phyloP scores from a whole-genome alignment of 2,113 vertebrate genomes.

The Ammodytes marinus region DNA sequence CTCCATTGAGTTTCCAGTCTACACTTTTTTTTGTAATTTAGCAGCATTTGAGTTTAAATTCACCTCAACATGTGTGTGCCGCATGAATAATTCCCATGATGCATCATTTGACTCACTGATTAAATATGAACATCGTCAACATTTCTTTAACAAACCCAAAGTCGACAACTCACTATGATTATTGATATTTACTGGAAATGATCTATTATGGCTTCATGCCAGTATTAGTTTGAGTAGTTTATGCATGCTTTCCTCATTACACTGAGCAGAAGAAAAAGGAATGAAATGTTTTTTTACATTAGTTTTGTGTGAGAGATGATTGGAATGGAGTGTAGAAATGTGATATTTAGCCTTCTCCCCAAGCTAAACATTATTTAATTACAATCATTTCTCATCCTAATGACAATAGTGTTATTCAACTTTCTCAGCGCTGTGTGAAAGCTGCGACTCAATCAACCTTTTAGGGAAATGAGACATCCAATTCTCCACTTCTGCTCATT shows the following conservation, averaged over 20 bases:
- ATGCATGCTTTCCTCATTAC: conserved; percentile 21
- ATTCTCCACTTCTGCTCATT: conserved; percentile 55
- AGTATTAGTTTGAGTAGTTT: conserved; percentile 28
- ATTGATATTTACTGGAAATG: conserved; percentile 51
- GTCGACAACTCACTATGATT: conserved; percentile 40
- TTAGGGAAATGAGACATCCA: conserved; percentile 53
- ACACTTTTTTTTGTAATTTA: background rate
- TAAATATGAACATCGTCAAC: conserved; percentile 53
- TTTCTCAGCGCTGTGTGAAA: conserved; percentile 8
- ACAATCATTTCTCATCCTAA: conserved; percentile 29
- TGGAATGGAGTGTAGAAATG: conserved; percentile 33
- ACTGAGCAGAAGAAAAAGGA: background rate
- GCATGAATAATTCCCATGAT: conserved; percentile 22
- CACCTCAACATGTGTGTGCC: conserved; percentile 5
- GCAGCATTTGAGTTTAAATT: conserved; percentile 27
- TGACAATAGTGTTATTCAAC: background rate
- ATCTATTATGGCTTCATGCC: conserved; percentile 27
- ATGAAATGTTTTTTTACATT: background rate
- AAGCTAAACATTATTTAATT: conserved; percentile 51
- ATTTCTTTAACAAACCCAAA: conserved; percentile 43
- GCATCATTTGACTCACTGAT: conserved; percentile 17
- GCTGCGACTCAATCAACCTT: conserved; percentile 62
- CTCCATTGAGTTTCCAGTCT: background rate
- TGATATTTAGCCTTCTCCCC: conserved; percentile 12
- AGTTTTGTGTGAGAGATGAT: conserved; percentile 22